Conservation (phyloP, 2,113 vertebrate genomes). For the Trachemys scripta region DNA sequence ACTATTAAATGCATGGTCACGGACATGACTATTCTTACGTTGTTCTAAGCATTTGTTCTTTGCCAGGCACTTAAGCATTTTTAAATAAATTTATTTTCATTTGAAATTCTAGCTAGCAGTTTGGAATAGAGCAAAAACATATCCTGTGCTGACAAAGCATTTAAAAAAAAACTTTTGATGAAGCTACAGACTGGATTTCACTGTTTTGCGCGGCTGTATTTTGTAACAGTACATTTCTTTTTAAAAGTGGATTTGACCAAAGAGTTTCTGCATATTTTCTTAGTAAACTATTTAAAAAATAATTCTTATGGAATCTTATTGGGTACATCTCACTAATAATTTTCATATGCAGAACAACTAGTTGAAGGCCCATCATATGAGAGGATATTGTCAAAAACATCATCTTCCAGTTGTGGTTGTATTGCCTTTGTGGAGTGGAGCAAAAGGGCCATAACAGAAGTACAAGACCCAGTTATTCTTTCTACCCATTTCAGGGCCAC, state of each 20-base stretch:
- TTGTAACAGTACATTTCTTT: neutral
- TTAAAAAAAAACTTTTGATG: neutral
- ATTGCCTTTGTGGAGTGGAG: neutral
- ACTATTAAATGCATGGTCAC: slow-evolving; percentile 35
- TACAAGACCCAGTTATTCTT: too few relatives aligned
- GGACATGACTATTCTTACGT: neutral
- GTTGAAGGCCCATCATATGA: neutral
- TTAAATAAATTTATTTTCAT: neutral
- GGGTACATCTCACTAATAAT: neutral
- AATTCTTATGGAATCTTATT: neutral
- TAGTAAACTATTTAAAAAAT: neutral
- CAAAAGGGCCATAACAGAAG: neutral
- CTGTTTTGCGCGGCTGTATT: neutral
- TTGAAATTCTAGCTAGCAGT: neutral
- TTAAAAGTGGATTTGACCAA: neutral
- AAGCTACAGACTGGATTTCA: neutral
- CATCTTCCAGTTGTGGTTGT: neutral
- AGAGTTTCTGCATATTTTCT: neutral
- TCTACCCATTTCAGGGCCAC: neutral
- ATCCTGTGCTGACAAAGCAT: fast-evolving
- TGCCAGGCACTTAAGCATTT: slow-evolving; percentile 7
- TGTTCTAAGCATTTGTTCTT: neutral
- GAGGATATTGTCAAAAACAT: neutral
- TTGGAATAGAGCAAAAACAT: neutral
- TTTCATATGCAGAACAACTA: neutral